These are phyloP conservation scores for Pristiophorus japonicus DNA, from an alignment of 2,113 vertebrate species.

Conservation along the genomic window DNA sequence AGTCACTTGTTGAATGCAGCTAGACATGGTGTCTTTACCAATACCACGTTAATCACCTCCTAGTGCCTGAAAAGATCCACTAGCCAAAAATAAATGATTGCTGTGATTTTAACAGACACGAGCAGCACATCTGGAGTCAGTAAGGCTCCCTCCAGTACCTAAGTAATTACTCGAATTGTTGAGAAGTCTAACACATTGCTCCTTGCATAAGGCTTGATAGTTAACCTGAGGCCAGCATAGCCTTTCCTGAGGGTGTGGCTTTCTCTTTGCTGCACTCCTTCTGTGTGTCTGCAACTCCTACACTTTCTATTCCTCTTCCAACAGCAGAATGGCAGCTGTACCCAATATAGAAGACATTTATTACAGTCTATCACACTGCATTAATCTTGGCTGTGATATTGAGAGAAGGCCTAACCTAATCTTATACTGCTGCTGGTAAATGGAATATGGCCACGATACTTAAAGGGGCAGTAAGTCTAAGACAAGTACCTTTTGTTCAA, in stretches of 20 bases:
- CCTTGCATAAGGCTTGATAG: background rate
- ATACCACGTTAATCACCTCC: background rate
- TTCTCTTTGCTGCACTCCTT: background rate
- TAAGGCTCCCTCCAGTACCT: background rate
- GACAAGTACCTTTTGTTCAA: background rate
- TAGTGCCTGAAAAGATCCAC: background rate
- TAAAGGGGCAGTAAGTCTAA: background rate
- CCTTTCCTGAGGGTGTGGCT: background rate
- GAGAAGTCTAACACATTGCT: background rate
- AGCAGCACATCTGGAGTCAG: background rate
- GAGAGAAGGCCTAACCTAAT: too few relatives aligned
- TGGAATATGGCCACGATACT: background rate
- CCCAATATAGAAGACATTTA: too few relatives aligned
- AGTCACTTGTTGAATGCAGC: background rate
- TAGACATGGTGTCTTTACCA: slow-evolving; percentile 6
- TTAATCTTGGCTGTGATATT: background rate
- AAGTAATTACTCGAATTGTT: background rate
- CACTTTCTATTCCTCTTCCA: background rate
- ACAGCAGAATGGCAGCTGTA: background rate
- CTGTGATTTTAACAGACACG: background rate
- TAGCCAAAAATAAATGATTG: background rate
- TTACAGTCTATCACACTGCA: background rate
- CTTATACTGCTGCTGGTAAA: background rate
- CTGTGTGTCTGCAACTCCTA: background rate
- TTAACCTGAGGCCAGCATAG: background rate